Conservation (phyloP, 2,888 invertebrate genomes). For the Dasysyrphus albostriatus region DNA sequence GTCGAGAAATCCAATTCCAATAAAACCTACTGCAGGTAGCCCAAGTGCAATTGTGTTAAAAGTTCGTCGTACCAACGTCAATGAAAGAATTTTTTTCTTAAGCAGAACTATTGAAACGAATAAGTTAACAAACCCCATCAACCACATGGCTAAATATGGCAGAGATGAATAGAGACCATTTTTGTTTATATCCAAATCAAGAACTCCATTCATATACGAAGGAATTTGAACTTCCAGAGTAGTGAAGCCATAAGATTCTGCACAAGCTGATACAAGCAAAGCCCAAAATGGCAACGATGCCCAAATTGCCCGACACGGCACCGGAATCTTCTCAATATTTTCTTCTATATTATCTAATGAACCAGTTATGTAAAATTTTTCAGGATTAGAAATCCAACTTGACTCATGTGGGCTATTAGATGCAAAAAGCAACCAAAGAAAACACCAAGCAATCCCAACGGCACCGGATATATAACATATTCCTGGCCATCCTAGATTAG, state of each 20-base stretch:
- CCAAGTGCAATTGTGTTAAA: conserved; percentile 82
- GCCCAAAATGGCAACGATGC: conserved; percentile 79
- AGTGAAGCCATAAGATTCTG: conserved; percentile 90
- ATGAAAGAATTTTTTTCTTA: conserved; percentile 81
- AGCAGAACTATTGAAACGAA: conserved; percentile 83
- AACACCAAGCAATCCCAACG: not conserved
- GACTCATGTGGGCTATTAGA: not conserved
- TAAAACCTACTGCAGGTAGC: conserved; percentile 85
- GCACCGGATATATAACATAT: not conserved
- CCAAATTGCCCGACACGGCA: not conserved
- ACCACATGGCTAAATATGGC: conserved; percentile 85
- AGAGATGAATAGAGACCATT: conserved; percentile 85
- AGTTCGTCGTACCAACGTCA: conserved; percentile 80
- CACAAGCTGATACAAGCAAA: conserved; percentile 85
- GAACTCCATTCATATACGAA: conserved; percentile 87
- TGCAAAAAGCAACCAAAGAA: not conserved
- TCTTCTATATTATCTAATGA: not conserved
- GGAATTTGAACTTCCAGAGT: conserved; percentile 89
- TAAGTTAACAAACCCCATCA: conserved; percentile 84
- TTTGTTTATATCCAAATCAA: conserved; percentile 86
- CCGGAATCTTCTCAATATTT: not conserved
- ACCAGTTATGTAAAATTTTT: not conserved
- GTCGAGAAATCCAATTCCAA: conserved; percentile 84
- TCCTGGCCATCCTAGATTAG: not conserved
- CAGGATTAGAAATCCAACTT: conserved; percentile 62